Evolutionary conservation across 2,888 invertebrate species (phyloP), one percentile per base, ranked within the genome.

Genomic region (Synanthedon vespiformis): DNA sequence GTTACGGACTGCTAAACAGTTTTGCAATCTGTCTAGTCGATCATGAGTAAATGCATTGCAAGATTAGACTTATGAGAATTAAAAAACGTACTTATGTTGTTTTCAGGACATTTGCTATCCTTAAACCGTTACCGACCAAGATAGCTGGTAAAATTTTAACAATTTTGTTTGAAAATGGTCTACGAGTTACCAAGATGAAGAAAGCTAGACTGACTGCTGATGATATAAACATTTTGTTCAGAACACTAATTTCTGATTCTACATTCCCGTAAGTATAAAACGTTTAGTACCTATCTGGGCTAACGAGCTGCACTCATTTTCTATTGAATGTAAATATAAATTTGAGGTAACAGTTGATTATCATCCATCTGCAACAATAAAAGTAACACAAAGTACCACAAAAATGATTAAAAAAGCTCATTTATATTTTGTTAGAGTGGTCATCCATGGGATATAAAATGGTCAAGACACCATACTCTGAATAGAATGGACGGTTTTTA

Each of bases 91-190:
- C 2, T 10, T 3, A 2, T 34, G 34, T 34, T 34, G 34, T 34
- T 84, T 83, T 40, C 64, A 93, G 93, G 63, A 94, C 95, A 1
- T 93, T 95, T 77, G 92, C 91, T 3, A 77, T 97, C 59, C 84
- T 97, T 8, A 95, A 95, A 74, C 94, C 95, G 8, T 86, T 92
- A 55, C 90, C 91, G 8, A 82, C 93, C 18, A 83, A 89, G 16
- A 89, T 90, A 68, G 87, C 93, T 58, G 96, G 96, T 0, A 91
- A 92, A 65, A 92, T 97, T 53, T 65, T 97, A 0, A 91, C 89
- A 51, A 76, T 89, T 22, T 89, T 97, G 12, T 80, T 90, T 63
- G 87, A 90, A 3, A 81, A 89, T 66, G 89, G 89, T 40, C 88
- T 92, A 57, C 83, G 79, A 50, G 74, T 96, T 50, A 89, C 91